Base-by-base conservation (phyloP, 1,140 invertebrate species). In the Steinernema feltiae region DNA sequence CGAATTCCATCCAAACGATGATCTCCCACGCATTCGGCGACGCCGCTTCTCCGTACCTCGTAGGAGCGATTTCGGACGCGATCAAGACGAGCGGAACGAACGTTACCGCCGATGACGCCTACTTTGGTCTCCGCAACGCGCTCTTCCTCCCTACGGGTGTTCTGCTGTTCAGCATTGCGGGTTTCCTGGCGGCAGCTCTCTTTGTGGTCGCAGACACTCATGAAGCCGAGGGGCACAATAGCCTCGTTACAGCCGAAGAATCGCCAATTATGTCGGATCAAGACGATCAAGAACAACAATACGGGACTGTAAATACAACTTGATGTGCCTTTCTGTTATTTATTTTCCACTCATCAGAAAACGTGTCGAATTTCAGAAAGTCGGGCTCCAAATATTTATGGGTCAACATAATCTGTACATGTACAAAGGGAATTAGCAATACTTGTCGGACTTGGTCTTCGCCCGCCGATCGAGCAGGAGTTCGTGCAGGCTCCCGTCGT, bases 1-100 rank as follows among this genome's bases (percentile, higher is more conserved):
- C 94, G 3, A 93, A 94, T 89, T 93, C 94, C 24, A 93, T 95
- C 84, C 94, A 97, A 89, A 95, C 96, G 82, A 88, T 96, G n/a
- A 88, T 94, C 78, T 94, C 93, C 1, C 94, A 97, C 88, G 92
- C 93, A 46, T 89, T 97, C 53, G 94, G 94, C 21, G 94, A 96
- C 89, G 94, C 94, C 48, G 92, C 93, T 46, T 95, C 93, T 88
- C 94, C 94, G 0, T 96, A 94, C 85, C 89, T 96, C 76, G 91
- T 96, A 83, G 94, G 94, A 86, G 35, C 76, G 21, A 74, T 76
- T 18, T 41, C 35, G 7, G 35, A 41, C 35, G 35, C 7, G 7
- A 41, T 41, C 35, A 7, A n/a, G n/a, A n/a, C n/a, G n/a, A n/a
- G 35, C 35, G 35, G 35, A 18, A 41, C 7, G 7, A 7, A 7